Percentiles rank a stretch among this genome's conserved stretches.
Conservation (phyloP, 2,797 vertebrate species). For the Apogon hyalosoma region DNA sequence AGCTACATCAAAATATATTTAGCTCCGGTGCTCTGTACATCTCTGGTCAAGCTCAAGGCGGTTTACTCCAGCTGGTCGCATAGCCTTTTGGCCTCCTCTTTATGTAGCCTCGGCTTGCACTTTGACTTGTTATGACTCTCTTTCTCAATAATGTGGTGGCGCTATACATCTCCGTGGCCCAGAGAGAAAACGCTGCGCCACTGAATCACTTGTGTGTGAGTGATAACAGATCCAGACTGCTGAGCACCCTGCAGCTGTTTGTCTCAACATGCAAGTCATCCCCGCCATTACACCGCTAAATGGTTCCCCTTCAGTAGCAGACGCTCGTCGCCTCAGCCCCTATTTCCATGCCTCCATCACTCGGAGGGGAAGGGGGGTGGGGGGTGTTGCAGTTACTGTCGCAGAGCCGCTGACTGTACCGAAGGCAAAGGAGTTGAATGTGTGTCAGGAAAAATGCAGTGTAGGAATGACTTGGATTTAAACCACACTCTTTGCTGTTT, state of each 20-base stretch:
- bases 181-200: constrained; percentile 65
- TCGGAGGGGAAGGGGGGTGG: constrained; percentile 20
- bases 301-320: constrained; percentile 79
- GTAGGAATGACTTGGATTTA: constrained; percentile 33
- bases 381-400: constrained; percentile 53
- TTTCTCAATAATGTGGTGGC: constrained; percentile 60
- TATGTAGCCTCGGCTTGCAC: constrained; percentile 40
- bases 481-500: constrained; percentile 35
- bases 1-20: constrained; percentile 43
- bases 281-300: constrained; percentile 81
- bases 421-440: constrained; percentile 57
- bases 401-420: constrained; percentile 56
- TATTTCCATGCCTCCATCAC: constrained; percentile 71
- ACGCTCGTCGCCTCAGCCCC: constrained; percentile 68
- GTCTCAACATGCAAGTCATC: constrained; percentile 83
- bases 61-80: constrained; percentile 25
- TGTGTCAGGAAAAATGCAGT: constrained; percentile 43
- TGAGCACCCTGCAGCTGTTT: constrained; percentile 82
- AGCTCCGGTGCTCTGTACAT: constrained; percentile 18
- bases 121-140: constrained; percentile 45
- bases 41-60: constrained; percentile 42
- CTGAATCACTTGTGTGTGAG: constrained; percentile 76
- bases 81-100: constrained; percentile 28
- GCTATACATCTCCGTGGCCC: constrained; percentile 62
- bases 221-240: constrained; percentile 81